Percentiles rank a stretch among this genome's conserved stretches.
These are phyloP conservation scores for Diplodus sargus DNA, from an alignment of 2,797 vertebrate genomes.

Conservation along the genomic window DNA sequence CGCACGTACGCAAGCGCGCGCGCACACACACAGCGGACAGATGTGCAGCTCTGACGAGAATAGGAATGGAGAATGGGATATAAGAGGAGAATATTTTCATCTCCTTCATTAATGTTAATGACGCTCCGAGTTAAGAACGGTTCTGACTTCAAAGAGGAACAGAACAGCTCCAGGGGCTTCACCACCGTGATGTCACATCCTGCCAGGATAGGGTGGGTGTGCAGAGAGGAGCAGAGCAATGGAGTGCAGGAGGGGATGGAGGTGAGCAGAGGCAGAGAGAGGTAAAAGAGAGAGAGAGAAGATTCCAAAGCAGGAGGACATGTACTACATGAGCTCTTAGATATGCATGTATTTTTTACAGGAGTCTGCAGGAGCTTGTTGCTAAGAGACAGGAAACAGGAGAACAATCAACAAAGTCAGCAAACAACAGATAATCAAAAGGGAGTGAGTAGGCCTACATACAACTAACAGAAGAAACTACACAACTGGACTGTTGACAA, in stretches of 20 bases:
- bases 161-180: constrained; percentile 42
- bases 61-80: constrained; percentile 51
- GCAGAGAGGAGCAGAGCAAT: background rate
- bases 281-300: no score
- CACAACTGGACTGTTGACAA: no score
- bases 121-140: constrained; percentile 43
- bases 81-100: constrained; percentile 63
- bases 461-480: no score
- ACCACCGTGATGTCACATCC: constrained; percentile 57
- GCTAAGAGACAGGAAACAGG: no score
- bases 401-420: no score
- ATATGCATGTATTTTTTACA: no score
- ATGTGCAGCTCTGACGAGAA: constrained; percentile 34
- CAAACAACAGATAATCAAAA: no score
- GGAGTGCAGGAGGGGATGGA: background rate
- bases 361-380: no score
- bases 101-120: constrained; percentile 75
- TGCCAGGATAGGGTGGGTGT: constrained; percentile 20
- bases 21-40: constrained; percentile 2
- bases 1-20: constrained; percentile 21
- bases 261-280: background rate
- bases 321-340: no score
- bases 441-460: no score
- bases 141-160: constrained; percentile 67
- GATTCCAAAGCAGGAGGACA: no score